Conservation (phyloP, 2,797 vertebrate species). For the Lacerta viridis region DNA sequence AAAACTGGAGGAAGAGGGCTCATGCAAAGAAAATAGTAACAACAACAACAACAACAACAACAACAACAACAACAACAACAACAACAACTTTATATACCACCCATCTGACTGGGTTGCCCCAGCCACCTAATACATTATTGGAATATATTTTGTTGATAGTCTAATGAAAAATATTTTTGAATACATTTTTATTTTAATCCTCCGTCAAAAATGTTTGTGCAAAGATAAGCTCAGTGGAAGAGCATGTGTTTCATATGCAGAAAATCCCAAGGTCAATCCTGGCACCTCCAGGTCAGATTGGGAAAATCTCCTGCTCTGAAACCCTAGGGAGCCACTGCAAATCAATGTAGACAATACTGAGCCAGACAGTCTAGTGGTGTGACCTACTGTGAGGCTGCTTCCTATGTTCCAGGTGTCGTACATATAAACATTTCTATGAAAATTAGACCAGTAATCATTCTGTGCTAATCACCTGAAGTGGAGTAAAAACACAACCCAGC, state of each 20-base stretch:
- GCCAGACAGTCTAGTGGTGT: background rate
- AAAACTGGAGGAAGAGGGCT: background rate
- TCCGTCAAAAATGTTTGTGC: background rate
- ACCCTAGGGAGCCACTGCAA: background rate
- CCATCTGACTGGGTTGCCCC: too few relatives aligned
- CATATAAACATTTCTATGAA: background rate
- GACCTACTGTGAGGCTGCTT: background rate
- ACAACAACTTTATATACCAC: too few relatives aligned
- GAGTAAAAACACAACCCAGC: background rate
- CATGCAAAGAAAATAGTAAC: too few relatives aligned
- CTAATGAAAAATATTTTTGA: background rate
- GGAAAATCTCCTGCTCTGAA: background rate
- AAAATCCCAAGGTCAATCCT: background rate
- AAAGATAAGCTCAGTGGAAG: background rate
- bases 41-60: too few relatives aligned
- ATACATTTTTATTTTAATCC: background rate
- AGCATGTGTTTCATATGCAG: background rate
- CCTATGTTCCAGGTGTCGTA: background rate
- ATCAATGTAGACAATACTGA: too few relatives aligned
- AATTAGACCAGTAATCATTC: background rate
- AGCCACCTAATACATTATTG: background rate
- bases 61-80: too few relatives aligned
- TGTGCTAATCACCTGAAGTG: background rate
- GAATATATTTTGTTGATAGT: background rate
- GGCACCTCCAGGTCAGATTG: background rate